Evolutionary conservation across 2,797 vertebrate species (phyloP).

Genomic region (Myotis findleyi): DNA sequence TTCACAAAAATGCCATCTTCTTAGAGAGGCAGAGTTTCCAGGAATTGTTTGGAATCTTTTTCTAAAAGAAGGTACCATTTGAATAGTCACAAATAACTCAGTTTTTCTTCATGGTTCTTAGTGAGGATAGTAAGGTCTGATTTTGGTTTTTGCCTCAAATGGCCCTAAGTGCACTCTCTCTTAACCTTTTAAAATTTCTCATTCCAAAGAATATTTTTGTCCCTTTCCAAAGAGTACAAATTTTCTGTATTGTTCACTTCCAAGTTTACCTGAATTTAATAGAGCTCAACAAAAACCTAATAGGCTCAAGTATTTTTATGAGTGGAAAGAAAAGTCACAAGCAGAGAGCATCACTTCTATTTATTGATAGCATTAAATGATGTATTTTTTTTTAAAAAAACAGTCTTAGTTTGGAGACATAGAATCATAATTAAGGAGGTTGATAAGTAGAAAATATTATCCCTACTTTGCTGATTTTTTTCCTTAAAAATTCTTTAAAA

Average conservation of each 20-base stretch:
- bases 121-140: slow-evolving; percentile 16
- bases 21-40: slow-evolving; percentile 75
- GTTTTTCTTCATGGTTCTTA: slow-evolving; percentile 35
- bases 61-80: slow-evolving; percentile 51
- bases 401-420: neutral
- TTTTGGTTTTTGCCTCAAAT: slow-evolving; percentile 40
- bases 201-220: slow-evolving; percentile 55
- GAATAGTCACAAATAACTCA: slow-evolving; percentile 51
- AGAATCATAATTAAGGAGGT: neutral
- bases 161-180: neutral
- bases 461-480: neutral
- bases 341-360: slow-evolving; percentile 23
- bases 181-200: slow-evolving; percentile 52
- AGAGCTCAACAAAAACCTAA: slow-evolving; percentile 66
- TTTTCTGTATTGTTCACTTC: slow-evolving; percentile 69
- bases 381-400: neutral
- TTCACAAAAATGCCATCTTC: slow-evolving; percentile 78
- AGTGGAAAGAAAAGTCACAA: slow-evolving; percentile 66
- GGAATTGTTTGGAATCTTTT: slow-evolving; percentile 68
- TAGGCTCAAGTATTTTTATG: slow-evolving; percentile 68
- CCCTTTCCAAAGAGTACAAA: slow-evolving; percentile 37
- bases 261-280: slow-evolving; percentile 76
- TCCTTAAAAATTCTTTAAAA: neutral
- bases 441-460: neutral
- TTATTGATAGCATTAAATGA: slow-evolving; percentile 39